A percentile compares a stretch with the other conserved stretches of the same genome.
Evolutionary conservation across 2,113 vertebrate genomes (phyloP).

Genomic region (Motacilla alba): DNA sequence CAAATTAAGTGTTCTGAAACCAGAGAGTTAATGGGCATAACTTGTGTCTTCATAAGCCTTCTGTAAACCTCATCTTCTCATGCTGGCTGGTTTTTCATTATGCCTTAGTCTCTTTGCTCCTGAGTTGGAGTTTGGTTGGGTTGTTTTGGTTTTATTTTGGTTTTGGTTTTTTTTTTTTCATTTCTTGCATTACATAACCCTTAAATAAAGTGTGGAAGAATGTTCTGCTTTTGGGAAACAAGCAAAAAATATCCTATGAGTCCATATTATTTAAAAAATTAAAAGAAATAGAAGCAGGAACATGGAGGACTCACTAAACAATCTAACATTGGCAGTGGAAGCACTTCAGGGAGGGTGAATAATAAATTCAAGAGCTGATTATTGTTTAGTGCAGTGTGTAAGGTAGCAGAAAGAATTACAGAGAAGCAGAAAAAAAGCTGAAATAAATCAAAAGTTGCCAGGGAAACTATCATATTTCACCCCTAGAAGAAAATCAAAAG

Average conservation of each 20-base stretch:
- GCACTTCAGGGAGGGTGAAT: not conserved
- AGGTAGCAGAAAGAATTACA: not conserved
- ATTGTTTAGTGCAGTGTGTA: not conserved
- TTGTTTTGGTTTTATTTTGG: not conserved
- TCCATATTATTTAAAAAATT: not conserved
- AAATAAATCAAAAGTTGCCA: not conserved
- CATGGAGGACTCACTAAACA: not conserved
- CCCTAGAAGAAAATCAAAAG: not conserved
- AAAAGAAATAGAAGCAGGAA: not conserved
- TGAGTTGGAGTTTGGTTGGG: too few species aligned
- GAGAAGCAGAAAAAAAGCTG: not conserved
- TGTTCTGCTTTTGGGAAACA: not conserved
- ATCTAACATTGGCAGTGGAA: not conserved
- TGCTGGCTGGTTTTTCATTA: not conserved
- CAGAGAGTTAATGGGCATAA: not conserved
- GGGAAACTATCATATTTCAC: not conserved
- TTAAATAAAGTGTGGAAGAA: not conserved
- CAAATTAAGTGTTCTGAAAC: not conserved
- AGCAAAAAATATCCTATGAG: accelerated
- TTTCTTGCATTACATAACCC: not conserved
- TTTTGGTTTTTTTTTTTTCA: not conserved
- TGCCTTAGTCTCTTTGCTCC: not conserved
- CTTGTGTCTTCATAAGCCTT: not conserved
- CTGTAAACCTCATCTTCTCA: not conserved
- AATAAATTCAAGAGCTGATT: not conserved